Base-by-base conservation (phyloP, 1,140 invertebrate genomes). In the Gonatopus flavifemur region DNA sequence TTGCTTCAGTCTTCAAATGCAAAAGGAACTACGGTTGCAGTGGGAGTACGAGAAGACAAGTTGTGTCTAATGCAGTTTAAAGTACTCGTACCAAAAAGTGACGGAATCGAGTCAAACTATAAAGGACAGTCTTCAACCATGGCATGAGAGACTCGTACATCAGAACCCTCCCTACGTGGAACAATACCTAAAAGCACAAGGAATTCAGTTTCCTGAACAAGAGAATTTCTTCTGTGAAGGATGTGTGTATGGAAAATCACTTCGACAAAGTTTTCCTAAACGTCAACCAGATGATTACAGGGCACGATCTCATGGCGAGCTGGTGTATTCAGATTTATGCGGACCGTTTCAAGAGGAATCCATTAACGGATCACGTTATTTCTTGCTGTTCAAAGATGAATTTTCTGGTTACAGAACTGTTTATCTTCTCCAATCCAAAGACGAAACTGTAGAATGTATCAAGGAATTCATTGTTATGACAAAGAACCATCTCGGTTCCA, bases 271-370 rank as follows among this genome's bases (percentile, higher is more conserved):
- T 2, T 76, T 74, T 52, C 16, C 38, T 41, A 28, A 56, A 37
- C 33, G 39, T 25, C 52, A 19, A n/a, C 57, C 62, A 41, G 54
- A 67, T 22, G 43, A 42, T 0, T 32, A 24, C 28, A 59, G 19
- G 56, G 15, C 25, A 7, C 25, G 12, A 28, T 6, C 6, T 7
- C 12, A 12, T 21, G 67, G 72, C 43, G 71, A 79, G 43, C 22
- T 77, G 10, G 69, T 80, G 30, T 73, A 79, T 53, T 59, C 55
- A 7, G 77, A 81, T 67, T 54, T 76, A 0, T 76, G 75, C 47
- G 77, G 78, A 1, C 74, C 76, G 6, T 78, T 82, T 64, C 53
- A 71, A 28, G 51, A 44, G 15, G 42, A 44, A 16, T 79, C 74
- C 0, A 18, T 72, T 15, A 59, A 59, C 12, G 69, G 72, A 4